Conservation (phyloP, 2,113 vertebrate genomes). For the Falcunculus frontatus region DNA sequence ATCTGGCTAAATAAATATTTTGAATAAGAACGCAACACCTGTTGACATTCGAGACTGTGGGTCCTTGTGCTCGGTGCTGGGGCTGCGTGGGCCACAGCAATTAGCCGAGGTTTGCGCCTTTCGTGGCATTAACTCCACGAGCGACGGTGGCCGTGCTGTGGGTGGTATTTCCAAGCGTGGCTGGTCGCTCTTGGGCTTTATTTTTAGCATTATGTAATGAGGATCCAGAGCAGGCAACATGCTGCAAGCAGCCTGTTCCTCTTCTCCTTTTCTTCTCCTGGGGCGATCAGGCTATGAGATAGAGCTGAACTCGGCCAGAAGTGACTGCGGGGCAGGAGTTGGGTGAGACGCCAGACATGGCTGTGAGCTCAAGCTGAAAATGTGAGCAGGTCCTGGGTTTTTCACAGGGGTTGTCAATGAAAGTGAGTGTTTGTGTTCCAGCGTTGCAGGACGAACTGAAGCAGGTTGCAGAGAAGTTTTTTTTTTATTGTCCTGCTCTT, state of each 20-base stretch:
- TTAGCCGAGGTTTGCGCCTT: background rate
- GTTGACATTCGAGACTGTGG: background rate
- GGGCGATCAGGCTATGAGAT: background rate
- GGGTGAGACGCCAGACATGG: background rate
- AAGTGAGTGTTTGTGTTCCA: background rate
- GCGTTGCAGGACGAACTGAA: background rate
- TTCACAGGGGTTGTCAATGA: background rate
- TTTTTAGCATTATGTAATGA: background rate
- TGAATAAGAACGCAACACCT: constrained; percentile 30
- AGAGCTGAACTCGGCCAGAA: background rate
- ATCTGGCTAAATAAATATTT: constrained; percentile 24
- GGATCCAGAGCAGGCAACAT: background rate
- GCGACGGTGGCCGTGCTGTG: accelerated
- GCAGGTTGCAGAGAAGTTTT: background rate
- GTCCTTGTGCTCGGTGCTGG: background rate
- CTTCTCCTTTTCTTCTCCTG: background rate
- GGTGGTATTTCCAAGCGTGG: accelerated
- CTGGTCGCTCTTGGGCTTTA: background rate
- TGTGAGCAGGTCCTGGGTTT: background rate
- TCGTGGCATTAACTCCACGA: background rate
- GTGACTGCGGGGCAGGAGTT: background rate
- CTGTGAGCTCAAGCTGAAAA: background rate
- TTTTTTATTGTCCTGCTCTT: background rate
- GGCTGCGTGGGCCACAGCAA: accelerated
- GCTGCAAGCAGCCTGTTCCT: background rate